A percentile compares a stretch with the other conserved stretches of the same genome.
Evolutionary conservation across 2,113 vertebrate species (phyloP).

Genomic region (Chinchilla lanigera): DNA sequence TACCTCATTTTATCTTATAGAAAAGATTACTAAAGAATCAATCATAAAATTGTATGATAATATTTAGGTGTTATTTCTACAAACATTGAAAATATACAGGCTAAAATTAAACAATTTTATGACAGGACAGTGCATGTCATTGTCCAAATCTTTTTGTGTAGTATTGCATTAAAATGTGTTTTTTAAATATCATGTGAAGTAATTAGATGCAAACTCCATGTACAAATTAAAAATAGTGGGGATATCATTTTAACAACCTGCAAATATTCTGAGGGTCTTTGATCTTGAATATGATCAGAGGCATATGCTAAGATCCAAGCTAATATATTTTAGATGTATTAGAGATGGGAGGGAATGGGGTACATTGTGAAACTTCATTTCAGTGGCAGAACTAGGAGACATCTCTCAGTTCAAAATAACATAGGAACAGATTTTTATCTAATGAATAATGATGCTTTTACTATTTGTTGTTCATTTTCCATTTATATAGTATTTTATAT

Average conservation of each 20-base stretch:
- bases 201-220: background rate
- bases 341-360: background rate
- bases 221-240: slow-evolving; percentile 33
- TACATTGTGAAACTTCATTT: slow-evolving; percentile 41
- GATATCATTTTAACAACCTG: background rate
- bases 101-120: slow-evolving; percentile 23
- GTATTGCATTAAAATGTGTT: background rate
- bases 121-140: background rate
- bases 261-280: slow-evolving; percentile 25
- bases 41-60: slow-evolving; percentile 26
- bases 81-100: background rate
- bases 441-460: slow-evolving; percentile 71
- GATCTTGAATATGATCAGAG: background rate
- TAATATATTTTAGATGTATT: slow-evolving; percentile 18
- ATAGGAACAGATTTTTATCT: background rate
- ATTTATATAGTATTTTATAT: slow-evolving; percentile 45
- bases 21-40: background rate
- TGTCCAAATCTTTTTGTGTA: background rate
- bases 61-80: background rate
- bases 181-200: background rate
- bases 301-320: background rate
- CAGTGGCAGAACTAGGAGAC: background rate
- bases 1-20: background rate
- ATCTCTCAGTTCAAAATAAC: slow-evolving; percentile 14
- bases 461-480: slow-evolving; percentile 43